These are phyloP conservation scores for Hypanus sabinus DNA, from an alignment of 2,113 vertebrate species.

Conservation along the genomic window DNA sequence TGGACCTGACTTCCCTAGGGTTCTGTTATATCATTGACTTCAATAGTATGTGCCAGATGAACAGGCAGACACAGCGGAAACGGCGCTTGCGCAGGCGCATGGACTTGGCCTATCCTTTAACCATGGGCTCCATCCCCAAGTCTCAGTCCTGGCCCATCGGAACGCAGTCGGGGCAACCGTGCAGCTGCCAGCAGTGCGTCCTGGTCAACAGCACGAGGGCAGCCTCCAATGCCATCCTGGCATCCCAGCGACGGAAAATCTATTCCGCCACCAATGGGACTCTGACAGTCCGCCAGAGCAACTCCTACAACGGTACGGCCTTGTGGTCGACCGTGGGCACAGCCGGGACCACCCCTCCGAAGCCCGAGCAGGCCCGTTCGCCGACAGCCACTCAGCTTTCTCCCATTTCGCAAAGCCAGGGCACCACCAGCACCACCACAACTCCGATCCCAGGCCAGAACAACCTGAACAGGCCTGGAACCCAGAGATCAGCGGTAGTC, in stretches of 20 bases:
- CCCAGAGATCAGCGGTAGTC: conserved; percentile 65
- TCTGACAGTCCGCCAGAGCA: conserved; percentile 69
- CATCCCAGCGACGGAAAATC: conserved; percentile 78
- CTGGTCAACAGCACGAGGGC: conserved; percentile 89
- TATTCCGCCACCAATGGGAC: conserved; percentile 50
- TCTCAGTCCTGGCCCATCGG: conserved; percentile 96
- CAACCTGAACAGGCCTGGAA: conserved; percentile 85
- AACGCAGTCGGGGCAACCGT: conserved; percentile 76
- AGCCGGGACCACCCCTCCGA: conserved; percentile 41
- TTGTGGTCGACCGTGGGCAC: conserved; percentile 59
- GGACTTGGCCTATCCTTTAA: conserved; percentile 91
- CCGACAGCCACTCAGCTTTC: conserved; percentile 45
- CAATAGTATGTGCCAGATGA: conserved; percentile 93
- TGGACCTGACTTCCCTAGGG: conserved; percentile 89
- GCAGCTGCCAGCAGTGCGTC: conserved; percentile 86
- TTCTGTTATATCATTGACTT: conserved; percentile 96
- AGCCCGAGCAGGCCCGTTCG: conserved; percentile 63
- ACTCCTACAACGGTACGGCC: conserved; percentile 72
- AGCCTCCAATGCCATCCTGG: conserved; percentile 90
- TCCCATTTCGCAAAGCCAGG: conserved; percentile 55
- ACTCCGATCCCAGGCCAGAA: conserved; percentile 74
- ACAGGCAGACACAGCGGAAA: conserved; percentile 83
- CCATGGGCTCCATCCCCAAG: conserved; percentile 91
- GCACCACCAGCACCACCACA: conserved; percentile 44
- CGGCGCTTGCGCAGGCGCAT: conserved; percentile 83